Conservation (phyloP, 2,797 vertebrate genomes). For the Hybognathus amarus region DNA sequence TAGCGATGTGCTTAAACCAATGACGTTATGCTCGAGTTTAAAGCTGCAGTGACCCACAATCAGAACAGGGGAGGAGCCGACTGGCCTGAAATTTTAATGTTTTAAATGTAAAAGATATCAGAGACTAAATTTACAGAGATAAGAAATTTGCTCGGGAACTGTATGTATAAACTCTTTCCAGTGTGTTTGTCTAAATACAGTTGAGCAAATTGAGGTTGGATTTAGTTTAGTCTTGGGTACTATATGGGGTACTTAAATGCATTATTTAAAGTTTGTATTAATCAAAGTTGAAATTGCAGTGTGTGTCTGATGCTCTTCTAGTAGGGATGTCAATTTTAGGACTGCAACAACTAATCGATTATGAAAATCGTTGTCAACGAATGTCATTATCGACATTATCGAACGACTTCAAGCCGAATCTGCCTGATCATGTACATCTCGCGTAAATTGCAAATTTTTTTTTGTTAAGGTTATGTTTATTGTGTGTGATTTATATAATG, state of each 20-base stretch:
- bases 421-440: too few relatives aligned
- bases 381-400: too few relatives aligned
- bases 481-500: too few relatives aligned
- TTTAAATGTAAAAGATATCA: background rate
- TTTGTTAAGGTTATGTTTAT: too few relatives aligned
- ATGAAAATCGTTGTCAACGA: too few relatives aligned
- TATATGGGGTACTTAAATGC: background rate
- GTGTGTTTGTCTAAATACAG: background rate
- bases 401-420: too few relatives aligned
- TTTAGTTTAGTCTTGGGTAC: background rate
- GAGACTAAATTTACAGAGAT: background rate
- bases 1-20: conserved; percentile 26
- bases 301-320: background rate
- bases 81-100: background rate
- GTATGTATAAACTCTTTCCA: background rate
- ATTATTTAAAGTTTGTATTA: background rate
- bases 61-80: conserved; percentile 12
- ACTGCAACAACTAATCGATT: too few relatives aligned
- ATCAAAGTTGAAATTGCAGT: background rate
- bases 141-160: background rate
- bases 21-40: conserved; percentile 62
- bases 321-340: too few relatives aligned
- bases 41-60: conserved; percentile 59
- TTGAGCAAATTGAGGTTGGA: background rate
- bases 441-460: too few relatives aligned